Conservation (phyloP, 2,113 vertebrate genomes). For the Eira barbara region DNA sequence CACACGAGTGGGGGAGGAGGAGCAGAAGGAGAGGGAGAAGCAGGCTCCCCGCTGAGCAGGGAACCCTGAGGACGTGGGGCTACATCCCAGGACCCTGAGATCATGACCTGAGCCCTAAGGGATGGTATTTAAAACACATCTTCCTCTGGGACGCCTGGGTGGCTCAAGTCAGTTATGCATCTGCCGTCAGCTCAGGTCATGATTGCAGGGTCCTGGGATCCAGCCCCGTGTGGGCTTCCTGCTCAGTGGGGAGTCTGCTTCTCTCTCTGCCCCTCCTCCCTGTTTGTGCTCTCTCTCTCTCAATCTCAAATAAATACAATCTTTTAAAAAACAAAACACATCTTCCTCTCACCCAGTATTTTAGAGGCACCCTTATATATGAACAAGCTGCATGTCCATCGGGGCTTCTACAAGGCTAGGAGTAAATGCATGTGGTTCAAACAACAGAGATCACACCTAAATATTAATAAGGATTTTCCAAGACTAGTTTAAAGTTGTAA, state of each 20-base stretch:
- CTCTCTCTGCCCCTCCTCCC: no score
- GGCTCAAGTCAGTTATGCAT: no score
- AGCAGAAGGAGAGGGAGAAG: not conserved
- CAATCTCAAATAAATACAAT: no score
- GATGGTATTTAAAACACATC: no score
- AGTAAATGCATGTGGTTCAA: conserved; percentile 8
- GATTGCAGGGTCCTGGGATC: no score
- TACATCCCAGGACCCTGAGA: not conserved
- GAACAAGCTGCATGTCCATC: not conserved
- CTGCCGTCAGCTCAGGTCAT: no score
- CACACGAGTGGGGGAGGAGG: not conserved
- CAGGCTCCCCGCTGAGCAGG: not conserved
- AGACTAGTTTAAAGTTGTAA: conserved; percentile 2
- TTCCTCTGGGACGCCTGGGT: no score
- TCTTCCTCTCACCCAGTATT: not conserved
- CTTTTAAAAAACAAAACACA: not conserved
- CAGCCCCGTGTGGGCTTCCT: no score
- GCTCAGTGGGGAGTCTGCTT: no score
- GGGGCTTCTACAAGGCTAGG: not conserved
- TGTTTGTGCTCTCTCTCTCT: no score
- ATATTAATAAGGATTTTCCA: conserved; percentile 37
- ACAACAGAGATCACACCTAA: not conserved
- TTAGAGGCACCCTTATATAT: conserved; percentile 5
- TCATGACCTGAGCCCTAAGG: not conserved
- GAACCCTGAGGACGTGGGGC: not conserved